Evolutionary conservation across 2,113 vertebrate species (phyloP).

Genomic region (Edolisoma coerulescens): DNA sequence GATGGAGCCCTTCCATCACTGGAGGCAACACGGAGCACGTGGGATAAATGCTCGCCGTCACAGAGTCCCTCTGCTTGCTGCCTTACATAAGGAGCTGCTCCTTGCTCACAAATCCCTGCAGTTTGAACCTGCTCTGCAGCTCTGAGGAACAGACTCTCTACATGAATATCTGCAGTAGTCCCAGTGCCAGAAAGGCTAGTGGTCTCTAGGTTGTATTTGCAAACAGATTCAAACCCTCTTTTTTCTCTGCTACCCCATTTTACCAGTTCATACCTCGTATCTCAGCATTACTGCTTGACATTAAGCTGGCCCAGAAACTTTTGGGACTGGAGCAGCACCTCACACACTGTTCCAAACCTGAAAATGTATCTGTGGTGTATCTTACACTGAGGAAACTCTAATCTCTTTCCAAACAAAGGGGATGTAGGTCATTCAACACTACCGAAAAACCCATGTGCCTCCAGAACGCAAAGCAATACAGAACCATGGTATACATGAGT

Average conservation of each 20-base stretch:
- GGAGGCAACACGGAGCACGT: neutral
- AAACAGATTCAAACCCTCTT: neutral
- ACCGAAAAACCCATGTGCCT: neutral
- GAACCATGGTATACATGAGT: neutral
- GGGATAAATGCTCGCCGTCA: neutral
- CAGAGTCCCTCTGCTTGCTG: neutral
- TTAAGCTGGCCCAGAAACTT: neutral
- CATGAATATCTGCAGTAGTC: neutral
- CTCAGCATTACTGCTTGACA: neutral
- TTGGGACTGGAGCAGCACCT: neutral
- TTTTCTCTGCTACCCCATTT: neutral
- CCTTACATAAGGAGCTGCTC: neutral
- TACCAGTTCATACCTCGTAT: neutral
- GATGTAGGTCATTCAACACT: neutral
- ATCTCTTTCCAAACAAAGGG: neutral
- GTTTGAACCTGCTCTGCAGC: neutral
- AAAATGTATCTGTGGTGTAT: neutral
- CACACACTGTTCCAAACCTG: neutral
- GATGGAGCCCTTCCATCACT: conserved; percentile 66
- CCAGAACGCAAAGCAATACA: neutral
- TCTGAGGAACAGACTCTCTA: neutral
- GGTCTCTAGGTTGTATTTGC: neutral
- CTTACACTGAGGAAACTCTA: neutral
- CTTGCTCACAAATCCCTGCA: neutral
- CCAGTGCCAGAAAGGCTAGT: neutral